These are phyloP conservation scores for Drosophila mercatorum DNA, from an alignment of 2,888 invertebrate genomes.

Conservation along the genomic window DNA sequence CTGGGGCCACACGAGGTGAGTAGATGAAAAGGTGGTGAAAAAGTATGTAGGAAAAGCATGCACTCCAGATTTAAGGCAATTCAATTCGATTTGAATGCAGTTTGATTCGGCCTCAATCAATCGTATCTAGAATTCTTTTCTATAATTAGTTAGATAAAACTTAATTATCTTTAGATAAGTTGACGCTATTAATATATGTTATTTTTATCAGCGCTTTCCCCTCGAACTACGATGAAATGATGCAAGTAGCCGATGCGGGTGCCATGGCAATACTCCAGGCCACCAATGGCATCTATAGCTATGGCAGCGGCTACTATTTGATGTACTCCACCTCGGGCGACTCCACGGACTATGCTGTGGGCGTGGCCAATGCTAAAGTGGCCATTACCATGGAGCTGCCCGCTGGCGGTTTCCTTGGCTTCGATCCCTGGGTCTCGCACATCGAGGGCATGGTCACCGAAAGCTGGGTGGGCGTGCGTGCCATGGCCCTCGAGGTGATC, in stretches of 20 bases:
- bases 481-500: constrained; percentile 77
- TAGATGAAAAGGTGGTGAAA: neutral
- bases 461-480: constrained; percentile 85
- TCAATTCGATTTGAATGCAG: neutral
- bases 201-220: constrained; percentile 77
- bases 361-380: constrained; percentile 67
- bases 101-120: neutral
- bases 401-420: constrained; percentile 85
- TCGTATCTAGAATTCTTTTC: too few species aligned
- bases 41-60: neutral
- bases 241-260: constrained; percentile 80
- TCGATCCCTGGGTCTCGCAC: constrained; percentile 85
- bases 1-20: constrained; percentile 87
- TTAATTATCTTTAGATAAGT: neutral
- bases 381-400: constrained; percentile 87
- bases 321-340: constrained; percentile 86
- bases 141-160: too few species aligned
- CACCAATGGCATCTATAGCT: constrained; percentile 79
- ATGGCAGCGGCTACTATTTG: constrained; percentile 85
- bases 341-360: constrained; percentile 88
- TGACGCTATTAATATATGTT: neutral
- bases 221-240: constrained; percentile 82
- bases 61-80: too few species aligned
- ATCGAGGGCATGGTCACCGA: constrained; percentile 84
- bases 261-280: constrained; percentile 80